These are phyloP conservation scores for Heliconius ismenius DNA, from an alignment of 2,888 invertebrate genomes.

Conservation along the genomic window DNA sequence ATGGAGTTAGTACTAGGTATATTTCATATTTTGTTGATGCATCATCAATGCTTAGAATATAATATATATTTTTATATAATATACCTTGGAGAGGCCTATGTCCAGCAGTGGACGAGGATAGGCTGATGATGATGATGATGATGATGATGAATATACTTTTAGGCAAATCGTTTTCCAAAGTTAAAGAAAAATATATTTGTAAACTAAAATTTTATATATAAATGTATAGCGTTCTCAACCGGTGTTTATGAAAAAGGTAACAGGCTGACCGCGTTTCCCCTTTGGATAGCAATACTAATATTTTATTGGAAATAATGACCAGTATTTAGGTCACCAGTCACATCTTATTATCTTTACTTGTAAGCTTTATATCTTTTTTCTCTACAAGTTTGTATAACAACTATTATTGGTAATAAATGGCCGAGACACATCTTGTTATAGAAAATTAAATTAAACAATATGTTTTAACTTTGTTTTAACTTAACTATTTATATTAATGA, in stretches of 20 bases:
- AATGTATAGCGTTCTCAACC: background rate
- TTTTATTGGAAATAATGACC: slow-evolving; percentile 7
- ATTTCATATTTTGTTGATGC: slow-evolving; percentile 21
- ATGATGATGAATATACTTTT: background rate
- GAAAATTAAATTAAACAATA: too few species aligned
- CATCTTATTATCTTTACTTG: slow-evolving; percentile 8
- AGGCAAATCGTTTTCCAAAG: background rate
- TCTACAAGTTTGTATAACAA: background rate
- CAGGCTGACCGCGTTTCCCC: slow-evolving; percentile 11
- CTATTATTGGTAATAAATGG: background rate
- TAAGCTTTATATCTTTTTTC: background rate
- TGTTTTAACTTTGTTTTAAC: too few species aligned
- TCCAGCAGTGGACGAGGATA: too few species aligned
- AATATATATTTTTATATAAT: too few species aligned
- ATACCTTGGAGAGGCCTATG: too few species aligned
- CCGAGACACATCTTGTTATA: too few species aligned
- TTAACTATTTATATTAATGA: too few species aligned
- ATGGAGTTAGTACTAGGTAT: slow-evolving; percentile 35
- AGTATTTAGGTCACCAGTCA: background rate
- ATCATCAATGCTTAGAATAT: background rate
- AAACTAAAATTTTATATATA: background rate
- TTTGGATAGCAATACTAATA: slow-evolving; percentile 21
- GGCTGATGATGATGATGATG: too few species aligned
- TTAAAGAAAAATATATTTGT: background rate
- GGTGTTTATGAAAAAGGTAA: slow-evolving; percentile 17